Base-by-base conservation (phyloP, 2,888 invertebrate species). In the Pammene aurita region DNA sequence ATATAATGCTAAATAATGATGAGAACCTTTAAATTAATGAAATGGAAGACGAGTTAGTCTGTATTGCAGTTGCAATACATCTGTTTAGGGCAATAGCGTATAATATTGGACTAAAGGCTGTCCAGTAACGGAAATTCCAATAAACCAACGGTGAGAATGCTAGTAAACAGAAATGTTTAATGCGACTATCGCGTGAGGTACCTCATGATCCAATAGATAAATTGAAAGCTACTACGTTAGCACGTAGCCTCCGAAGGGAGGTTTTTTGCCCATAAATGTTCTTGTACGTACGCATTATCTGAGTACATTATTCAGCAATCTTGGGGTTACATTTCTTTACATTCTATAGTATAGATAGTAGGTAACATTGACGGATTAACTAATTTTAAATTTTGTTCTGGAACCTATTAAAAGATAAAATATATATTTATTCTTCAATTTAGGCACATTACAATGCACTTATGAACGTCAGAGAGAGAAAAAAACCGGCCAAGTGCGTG, bases 101-200 rank as follows among this genome's bases (percentile, higher is more conserved):
- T 41, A 16, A 52, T 16, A 58, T 41, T 50, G 0, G 7, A 11
- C 10, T 57, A 46, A 7, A 41, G 26, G 58, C 46, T 42, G 13
- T 13, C 13, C 60, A 55, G 69, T 65, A 65, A 69, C 65, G 55
- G 60, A 69, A 69, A 65, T 64, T 65, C 60, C 41, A 60, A 60
- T 60, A 65, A 64, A 48, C 46, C 26, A 44, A 18, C 57, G 41
- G 42, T 69, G 64, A 65, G 64, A 69, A 65, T 65, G 34, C 52
- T 57, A 52, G 66, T 60, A 64, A 64, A 69, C 69, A 55, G 57
- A 65, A 65, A 55, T 60, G 58, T 60, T 54, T 69, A 69, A 69
- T 69, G 69, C 41, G 69, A 11, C 64, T 65, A 69, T 69, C 69
- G 69, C 69, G 69, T 69, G 69, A 69, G 64, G 54, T 57, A 54